Evolutionary conservation across 1,140 invertebrate genomes (phyloP), one percentile per base, ranked within the genome.

Genomic region (Littorina saxatilis): DNA sequence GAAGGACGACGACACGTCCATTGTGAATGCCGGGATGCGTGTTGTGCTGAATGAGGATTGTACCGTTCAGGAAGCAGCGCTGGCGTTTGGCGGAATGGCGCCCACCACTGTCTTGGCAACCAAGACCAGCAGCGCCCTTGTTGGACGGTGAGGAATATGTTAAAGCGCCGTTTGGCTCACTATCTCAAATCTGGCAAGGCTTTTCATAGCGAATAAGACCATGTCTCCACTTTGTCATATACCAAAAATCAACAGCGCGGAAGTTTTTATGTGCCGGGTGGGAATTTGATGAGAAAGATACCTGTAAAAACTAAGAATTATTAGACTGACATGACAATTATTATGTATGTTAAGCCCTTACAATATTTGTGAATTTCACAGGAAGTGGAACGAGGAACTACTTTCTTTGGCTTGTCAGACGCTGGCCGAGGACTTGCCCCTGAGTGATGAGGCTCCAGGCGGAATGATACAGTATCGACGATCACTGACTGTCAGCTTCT

Each of bases 1-100:
- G 79, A 93, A 96, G 85, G 98, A 99, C 85, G 97, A 99, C 92
- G 98, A 99, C 91, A 99, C 99, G 86, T 96, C 98, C 23, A 98
- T 99, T 85, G 98, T 98, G 0, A 99, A 98, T 90, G 95, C 96
- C 70, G 91, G 88, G 11, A 86, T 92, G 82, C 82, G 86, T 66
- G 91, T 93, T 5, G 79, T 89, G 32, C 88, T 94, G 77, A 87
- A 92, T 75, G 77, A 85, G 52, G 72, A 84, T 91, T 68, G 94
- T 93, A 91, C 93, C 0, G 94, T 98, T 20, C 91, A 94, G 63
- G 92, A 95, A 75, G 94, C 95, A 27, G 92, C 92, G 58, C 91
- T 98, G 66, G 95, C 96, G 17, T 99, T 95, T 96, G 94, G 98
- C 68, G 98, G 98, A 29, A 97, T 99, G 96, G 97, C 96, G 17